Evolutionary conservation across 2,113 vertebrate genomes (phyloP), one percentile per base, ranked within the genome.

Genomic region (Gymnobelideus leadbeateri): DNA sequence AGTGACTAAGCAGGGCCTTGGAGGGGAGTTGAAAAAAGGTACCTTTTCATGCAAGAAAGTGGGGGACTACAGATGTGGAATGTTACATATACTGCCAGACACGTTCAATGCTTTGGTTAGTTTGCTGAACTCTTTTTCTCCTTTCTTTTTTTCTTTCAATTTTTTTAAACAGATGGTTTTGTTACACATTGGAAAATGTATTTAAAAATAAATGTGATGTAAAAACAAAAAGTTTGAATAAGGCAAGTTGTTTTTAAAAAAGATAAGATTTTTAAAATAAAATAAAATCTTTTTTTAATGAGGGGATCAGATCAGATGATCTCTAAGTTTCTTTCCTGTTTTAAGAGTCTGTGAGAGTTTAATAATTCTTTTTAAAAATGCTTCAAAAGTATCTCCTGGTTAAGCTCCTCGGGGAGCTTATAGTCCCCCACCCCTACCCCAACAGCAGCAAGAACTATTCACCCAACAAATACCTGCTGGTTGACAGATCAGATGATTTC

Each of bases 391-490:
- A 68, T 68, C 11, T 68, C 10, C 28, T 37, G 28, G 57, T 11
- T 51, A 91, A 94, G 26, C 9, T 53, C 26, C 49, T 89, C 61
- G 31, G 89, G 92, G 52, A 19, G 26, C 2, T 28, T 61, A 28
- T 68, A 68, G 28, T 68, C 10, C 57, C 31, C 28, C 28, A 55
- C 54, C 28, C 57, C 57, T 10, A 61, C 25, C 55, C 26, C 6
- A 25, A 93, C 11, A 57, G 8, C 23, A 31, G 5, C 47, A 43
- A 94, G 37, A 7, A 31, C 6, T 46, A 31, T 90, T 51, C 24
- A 47, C 91, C 51, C 23, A 92, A 53, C 6, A 77, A 93, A 90
- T 31, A 95, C 8, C 93, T 92, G n/a, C 7, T 77, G 50, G 90
- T 50, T 94, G 8, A 57, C 55, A 28, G 55, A 57, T 57, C 55